Evolutionary conservation across 2,797 vertebrate genomes (phyloP), one percentile per base, ranked within the genome.

Genomic region (Cossypha caffra): DNA sequence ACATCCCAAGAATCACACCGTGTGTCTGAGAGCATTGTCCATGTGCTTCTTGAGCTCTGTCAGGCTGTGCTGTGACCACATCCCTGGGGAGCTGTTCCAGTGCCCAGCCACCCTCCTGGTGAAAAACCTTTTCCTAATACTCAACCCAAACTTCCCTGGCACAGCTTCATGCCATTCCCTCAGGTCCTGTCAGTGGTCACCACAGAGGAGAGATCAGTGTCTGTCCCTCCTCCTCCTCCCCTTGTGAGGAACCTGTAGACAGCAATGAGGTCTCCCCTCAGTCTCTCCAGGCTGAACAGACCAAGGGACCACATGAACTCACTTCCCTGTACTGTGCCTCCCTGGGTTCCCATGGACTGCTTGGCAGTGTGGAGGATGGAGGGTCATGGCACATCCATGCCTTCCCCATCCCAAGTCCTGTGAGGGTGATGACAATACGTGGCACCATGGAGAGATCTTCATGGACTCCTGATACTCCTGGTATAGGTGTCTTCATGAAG

Each of bases 301-400:
- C 33, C 43, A 19, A 8, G 51, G 29, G 43, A 26, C 24, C 20
- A 0, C 24, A 7, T 17, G 6, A 10, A 37, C 35, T n/a, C 31
- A 1, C 5, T 48, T 10, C 1, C 18, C 5, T 7, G 37, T 13
- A 13, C 37, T 38, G 15, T 79, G 24, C 21, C 23, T 48, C 11
- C 21, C 23, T 3, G 2, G 37, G 7, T 9, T 61, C 33, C 42
- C 24, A 8, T 20, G 71, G 75, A 3, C 13, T 43, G 6, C 50
- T 38, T 35, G 15, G 43, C 59, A 29, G 5, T 18, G 3, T 1
- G 3, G 25, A 73, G 23, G 18, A 16, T 35, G 35, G 24, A 68
- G 17, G 24, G 8, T 58, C 7, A 0, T 40, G 23, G 25, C 4
- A 2, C n/a, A 17, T 23, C 3, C 1, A 0, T 10, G 25, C 25